Evolutionary conservation across 2,113 vertebrate species (phyloP).

Genomic region (Damaliscus lunatus): DNA sequence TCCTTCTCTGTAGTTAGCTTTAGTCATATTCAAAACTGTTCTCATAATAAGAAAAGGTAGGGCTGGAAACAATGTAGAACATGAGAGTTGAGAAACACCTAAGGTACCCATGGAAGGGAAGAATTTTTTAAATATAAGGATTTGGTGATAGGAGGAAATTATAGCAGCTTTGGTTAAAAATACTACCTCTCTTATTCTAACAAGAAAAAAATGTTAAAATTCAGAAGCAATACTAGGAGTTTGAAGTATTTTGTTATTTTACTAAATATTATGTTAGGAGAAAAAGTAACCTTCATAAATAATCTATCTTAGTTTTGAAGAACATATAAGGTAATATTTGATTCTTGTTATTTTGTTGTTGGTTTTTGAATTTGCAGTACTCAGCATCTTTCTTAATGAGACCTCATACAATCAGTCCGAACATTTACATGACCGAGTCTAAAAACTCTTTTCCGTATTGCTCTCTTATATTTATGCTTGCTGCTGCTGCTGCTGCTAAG

Average conservation of each 20-base stretch:
- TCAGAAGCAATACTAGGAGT: neutral
- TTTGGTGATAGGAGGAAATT: neutral
- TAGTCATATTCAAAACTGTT: neutral
- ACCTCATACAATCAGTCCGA: neutral
- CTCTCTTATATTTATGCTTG: neutral
- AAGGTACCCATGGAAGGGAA: neutral
- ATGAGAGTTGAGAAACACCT: neutral
- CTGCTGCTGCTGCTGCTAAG: too few species aligned
- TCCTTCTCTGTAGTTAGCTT: neutral
- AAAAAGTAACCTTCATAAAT: slow-evolving; percentile 1
- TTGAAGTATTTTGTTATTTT: neutral
- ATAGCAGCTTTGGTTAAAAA: slow-evolving; percentile 14
- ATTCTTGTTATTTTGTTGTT: neutral
- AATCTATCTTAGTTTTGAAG: neutral
- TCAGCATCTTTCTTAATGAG: neutral
- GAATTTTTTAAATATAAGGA: neutral
- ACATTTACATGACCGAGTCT: neutral
- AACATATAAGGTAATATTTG: neutral
- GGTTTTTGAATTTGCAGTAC: neutral
- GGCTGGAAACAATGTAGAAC: neutral
- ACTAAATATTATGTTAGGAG: neutral
- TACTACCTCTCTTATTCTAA: neutral
- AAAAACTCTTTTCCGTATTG: neutral
- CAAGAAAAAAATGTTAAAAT: neutral
- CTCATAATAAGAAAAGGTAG: neutral